These are phyloP conservation scores for Leucosticte australis DNA, from an alignment of 2,113 vertebrate genomes.

Conservation along the genomic window DNA sequence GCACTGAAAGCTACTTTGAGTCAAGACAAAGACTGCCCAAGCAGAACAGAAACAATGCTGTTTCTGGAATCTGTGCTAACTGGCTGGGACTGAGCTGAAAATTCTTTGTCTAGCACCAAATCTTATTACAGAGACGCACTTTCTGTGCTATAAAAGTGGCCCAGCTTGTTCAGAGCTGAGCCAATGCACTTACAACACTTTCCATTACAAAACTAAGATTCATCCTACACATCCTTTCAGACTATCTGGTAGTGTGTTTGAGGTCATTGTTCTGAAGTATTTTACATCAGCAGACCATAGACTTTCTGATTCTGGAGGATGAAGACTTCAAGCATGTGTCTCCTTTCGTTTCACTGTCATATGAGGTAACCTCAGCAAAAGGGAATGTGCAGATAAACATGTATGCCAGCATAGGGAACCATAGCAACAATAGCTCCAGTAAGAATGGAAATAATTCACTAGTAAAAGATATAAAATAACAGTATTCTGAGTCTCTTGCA, in stretches of 20 bases:
- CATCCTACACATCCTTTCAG: neutral
- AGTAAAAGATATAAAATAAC: neutral
- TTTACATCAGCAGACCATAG: neutral
- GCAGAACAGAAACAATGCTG: neutral
- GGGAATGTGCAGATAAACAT: neutral
- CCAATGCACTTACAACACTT: neutral
- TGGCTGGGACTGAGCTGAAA: neutral
- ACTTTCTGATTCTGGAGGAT: neutral
- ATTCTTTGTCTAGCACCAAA: neutral
- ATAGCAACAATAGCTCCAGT: constrained; percentile 25
- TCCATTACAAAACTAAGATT: neutral
- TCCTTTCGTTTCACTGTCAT: neutral
- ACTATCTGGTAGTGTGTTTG: neutral
- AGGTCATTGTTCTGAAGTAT: neutral
- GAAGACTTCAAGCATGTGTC: neutral
- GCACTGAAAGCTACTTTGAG: neutral
- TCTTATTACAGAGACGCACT: neutral
- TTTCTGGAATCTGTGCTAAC: neutral
- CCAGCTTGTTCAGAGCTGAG: neutral
- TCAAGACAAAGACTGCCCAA: neutral
- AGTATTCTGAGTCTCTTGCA: neutral
- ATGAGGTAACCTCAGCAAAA: neutral
- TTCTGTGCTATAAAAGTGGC: neutral
- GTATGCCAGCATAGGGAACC: neutral
- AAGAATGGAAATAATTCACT: neutral